Base-by-base conservation (phyloP, 2,113 vertebrate genomes). In the Fukomys damarensis region DNA sequence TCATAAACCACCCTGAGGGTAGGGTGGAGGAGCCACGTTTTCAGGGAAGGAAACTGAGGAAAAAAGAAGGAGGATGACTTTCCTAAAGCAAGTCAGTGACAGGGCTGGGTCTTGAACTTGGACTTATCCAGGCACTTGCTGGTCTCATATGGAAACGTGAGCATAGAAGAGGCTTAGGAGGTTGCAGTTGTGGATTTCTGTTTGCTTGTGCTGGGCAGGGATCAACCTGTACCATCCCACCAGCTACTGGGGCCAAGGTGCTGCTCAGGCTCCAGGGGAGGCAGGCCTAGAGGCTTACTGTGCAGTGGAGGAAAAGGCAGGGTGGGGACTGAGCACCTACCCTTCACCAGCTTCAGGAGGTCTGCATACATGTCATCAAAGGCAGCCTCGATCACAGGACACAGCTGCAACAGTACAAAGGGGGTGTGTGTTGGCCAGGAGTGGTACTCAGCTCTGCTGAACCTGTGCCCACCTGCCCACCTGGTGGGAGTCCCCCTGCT, bases 371-470 rank as follows among this genome's bases (percentile, higher is more conserved):
- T 59, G 63, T 88, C 96, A 22, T 88, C 8, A 41, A 98, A 96
- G 88, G 92, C 70, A 0, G 0, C 43, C 72, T 93, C 2, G 49
- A 98, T 90, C 80, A 96, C 88, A 0, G 98, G 97, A 65, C 98
- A 98, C 30, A 98, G 85, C 98, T 98, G 92, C n/a, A 76, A 89
- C 7, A 52, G 38, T n/a, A 63, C 66, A 76, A 52, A 76, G 0
- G 5, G 38, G 43, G 80, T 20, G 20, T 58, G 16, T 10, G 26
- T 95, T 32, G 93, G 52, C 2, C 1, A 38, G 49, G 74, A 66
- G 28, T 10, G n/a, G 81, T 16, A 4, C 32, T 1, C 2, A 7
- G 35, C 41, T 49, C 59, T 38, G 1, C 8, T 7, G 54, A 0
- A 0, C 41, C 43, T 4, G 2, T 10, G 65, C 49, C 38, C 6